phyloP scores from a whole-genome alignment of 2,888 invertebrate genomes.

The Gryllus longicercus region DNA sequence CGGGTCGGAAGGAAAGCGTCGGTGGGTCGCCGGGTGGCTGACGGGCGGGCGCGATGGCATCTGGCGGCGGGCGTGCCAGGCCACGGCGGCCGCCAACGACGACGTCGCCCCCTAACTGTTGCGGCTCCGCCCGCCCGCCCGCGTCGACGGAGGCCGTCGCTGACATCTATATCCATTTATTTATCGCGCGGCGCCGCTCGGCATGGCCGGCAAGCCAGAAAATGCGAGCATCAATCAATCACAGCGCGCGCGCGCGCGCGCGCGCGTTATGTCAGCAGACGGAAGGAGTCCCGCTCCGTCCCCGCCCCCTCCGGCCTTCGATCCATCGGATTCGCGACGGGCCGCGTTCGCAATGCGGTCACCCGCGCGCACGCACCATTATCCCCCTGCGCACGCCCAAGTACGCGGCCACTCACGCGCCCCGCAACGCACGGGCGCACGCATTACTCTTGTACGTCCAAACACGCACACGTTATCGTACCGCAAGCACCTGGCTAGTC shows the following conservation, averaged over 20 bases:
- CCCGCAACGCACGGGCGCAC: too few relatives aligned
- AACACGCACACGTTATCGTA: too few relatives aligned
- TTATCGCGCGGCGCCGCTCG: neutral
- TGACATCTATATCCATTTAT: slow-evolving; percentile 6
- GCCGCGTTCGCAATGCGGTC: neutral
- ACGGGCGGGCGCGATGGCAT: too few relatives aligned
- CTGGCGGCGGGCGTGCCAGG: too few relatives aligned
- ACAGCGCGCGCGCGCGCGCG: neutral
- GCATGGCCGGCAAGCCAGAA: neutral
- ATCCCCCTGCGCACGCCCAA: too few relatives aligned
- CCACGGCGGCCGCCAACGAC: neutral
- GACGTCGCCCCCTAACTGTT: neutral
- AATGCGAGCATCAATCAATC: slow-evolving; percentile 7
- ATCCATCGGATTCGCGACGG: neutral
- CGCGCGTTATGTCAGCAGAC: neutral
- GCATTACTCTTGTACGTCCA: too few relatives aligned
- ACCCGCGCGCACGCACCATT: too few relatives aligned
- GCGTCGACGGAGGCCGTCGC: neutral
- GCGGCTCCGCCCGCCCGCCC: neutral
- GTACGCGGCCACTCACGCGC: too few relatives aligned
- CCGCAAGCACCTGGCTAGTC: too few relatives aligned
- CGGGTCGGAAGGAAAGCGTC: too few relatives aligned
- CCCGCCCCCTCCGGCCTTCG: neutral
- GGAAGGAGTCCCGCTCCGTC: neutral
- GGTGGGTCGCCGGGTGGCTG: too few relatives aligned